Base-by-base conservation (phyloP, 2,113 vertebrate genomes). In the Lontra canadensis region DNA sequence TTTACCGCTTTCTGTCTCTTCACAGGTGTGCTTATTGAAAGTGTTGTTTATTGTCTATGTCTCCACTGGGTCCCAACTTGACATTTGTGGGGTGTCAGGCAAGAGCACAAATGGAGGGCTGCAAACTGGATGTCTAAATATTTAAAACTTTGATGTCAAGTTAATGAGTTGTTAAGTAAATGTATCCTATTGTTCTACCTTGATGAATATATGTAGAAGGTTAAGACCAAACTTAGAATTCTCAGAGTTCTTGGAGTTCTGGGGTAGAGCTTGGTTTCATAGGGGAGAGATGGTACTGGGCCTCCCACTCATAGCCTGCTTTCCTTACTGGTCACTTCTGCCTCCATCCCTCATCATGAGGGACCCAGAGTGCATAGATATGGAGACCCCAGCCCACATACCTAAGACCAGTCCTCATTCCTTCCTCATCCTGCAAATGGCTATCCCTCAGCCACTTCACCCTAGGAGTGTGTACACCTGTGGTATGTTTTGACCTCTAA, bases 311-410 rank as follows among this genome's bases (percentile, higher is more conserved):
- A 39, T 6, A 81, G 49, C 55, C 36, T 4, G 13, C 26, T 4
- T 76, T 59, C 47, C 81, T 44, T 2, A 34, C 7, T 6, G 1
- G 36, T 73, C 9, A 15, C 20, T 67, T 39, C 4, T n/a, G 20
- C 31, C 4, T 85, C 49, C 23, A 44, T 47, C 29, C 15, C 6
- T 44, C 7, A 36, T 42, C 3, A 6, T 7, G 6, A 78, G 63
- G 12, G 25, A n/a, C 18, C 2, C 0, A 36, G 49, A 69, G 39
- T 23, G 65, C 4, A 3, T 39, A 2, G 0, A 4, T 23, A 18
- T 25, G 26, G 29, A 31, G 47, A 31, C 52, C n/a, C 23, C 14
- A 49, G 63, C 4, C 39, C 80, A 84, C 59, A 63, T 20, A 3
- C 44, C 4, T 7, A 52, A 55, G 39, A 39, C 18, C 29, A n/a